phyloP scores from a whole-genome alignment of 2,113 vertebrate species.

The Zeus faber region DNA sequence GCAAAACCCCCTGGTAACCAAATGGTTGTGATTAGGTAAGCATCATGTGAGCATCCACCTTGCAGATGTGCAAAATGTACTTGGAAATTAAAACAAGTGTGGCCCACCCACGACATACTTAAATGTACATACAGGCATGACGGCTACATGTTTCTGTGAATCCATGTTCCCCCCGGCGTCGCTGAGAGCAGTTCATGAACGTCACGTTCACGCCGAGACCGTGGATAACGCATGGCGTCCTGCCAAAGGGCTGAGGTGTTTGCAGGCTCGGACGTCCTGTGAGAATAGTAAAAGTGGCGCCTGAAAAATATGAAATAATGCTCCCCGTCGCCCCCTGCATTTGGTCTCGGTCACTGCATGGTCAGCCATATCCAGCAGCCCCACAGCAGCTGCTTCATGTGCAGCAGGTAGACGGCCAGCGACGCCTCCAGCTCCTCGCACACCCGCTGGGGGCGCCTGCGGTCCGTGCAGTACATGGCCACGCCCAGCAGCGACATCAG shows the following conservation, averaged over 20 bases:
- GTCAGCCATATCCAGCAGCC: slow-evolving; percentile 84
- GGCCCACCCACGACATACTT: slow-evolving; percentile 34
- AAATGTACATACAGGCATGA: slow-evolving; percentile 55
- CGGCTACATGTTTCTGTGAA: slow-evolving; percentile 63
- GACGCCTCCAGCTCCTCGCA: slow-evolving; percentile 81
- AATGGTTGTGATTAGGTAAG: slow-evolving; percentile 29
- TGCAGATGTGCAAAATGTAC: slow-evolving; percentile 53
- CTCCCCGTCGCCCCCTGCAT: slow-evolving; percentile 40
- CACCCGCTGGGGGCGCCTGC: slow-evolving; percentile 64
- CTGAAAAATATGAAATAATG: slow-evolving; percentile 27
- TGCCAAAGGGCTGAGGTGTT: slow-evolving; percentile 49
- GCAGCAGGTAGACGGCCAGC: slow-evolving; percentile 78
- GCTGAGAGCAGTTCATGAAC: background rate
- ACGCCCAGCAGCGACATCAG: slow-evolving; percentile 78
- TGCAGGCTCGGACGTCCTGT: slow-evolving; percentile 37
- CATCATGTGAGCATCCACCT: slow-evolving; percentile 34
- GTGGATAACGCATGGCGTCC: background rate
- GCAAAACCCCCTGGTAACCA: slow-evolving; percentile 20
- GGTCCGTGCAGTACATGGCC: slow-evolving; percentile 80
- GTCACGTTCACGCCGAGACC: background rate
- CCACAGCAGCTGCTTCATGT: slow-evolving; percentile 78
- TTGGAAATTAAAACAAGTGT: slow-evolving; percentile 41
- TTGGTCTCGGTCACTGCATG: slow-evolving; percentile 72
- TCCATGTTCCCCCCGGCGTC: no score
- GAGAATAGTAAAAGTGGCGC: slow-evolving; percentile 18